These are phyloP conservation scores for Drosophila emarginata DNA, from an alignment of 2,888 invertebrate genomes.

Conservation along the genomic window DNA sequence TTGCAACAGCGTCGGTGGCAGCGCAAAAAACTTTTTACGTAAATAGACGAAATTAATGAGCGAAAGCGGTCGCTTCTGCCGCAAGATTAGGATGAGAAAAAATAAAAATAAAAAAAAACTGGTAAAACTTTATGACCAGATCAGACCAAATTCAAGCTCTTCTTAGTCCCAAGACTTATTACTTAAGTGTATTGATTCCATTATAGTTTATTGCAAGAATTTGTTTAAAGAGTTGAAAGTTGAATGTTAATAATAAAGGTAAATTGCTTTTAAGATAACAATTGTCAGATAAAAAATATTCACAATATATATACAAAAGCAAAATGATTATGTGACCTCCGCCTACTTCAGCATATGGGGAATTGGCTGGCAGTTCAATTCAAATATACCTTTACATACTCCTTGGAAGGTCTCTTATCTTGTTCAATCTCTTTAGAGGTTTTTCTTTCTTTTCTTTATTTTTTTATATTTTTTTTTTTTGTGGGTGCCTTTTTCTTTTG, in stretches of 20 bases:
- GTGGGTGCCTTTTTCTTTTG: constrained; percentile 12
- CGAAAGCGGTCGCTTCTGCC: constrained; percentile 17
- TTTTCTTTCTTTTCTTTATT: not conserved
- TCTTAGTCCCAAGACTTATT: not conserved
- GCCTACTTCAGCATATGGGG: not conserved
- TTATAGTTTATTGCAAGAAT: not conserved
- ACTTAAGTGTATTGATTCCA: constrained; percentile 3
- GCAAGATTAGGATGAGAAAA: constrained; percentile 7
- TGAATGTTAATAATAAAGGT: not conserved
- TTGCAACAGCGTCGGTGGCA: constrained; percentile 35
- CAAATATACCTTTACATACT: constrained; percentile 26
- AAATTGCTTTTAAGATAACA: constrained; percentile 30
- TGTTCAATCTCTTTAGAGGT: not conserved
- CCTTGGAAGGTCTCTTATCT: constrained; percentile 23
- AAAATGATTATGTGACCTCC: constrained; percentile 9
- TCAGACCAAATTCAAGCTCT: too few species aligned
- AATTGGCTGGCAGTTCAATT: constrained; percentile 10
- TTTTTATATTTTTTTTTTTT: not conserved
- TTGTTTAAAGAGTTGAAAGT: not conserved
- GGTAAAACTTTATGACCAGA: too few species aligned
- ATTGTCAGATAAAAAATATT: constrained; percentile 4
- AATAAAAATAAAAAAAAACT: too few species aligned
- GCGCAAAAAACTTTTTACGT: constrained; percentile 52
- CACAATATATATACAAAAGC: constrained; percentile 1
- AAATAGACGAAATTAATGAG: constrained; percentile 74